Evolutionary conservation across 2,113 vertebrate genomes (phyloP).

Genomic region (Neotragus pygmaeus): DNA sequence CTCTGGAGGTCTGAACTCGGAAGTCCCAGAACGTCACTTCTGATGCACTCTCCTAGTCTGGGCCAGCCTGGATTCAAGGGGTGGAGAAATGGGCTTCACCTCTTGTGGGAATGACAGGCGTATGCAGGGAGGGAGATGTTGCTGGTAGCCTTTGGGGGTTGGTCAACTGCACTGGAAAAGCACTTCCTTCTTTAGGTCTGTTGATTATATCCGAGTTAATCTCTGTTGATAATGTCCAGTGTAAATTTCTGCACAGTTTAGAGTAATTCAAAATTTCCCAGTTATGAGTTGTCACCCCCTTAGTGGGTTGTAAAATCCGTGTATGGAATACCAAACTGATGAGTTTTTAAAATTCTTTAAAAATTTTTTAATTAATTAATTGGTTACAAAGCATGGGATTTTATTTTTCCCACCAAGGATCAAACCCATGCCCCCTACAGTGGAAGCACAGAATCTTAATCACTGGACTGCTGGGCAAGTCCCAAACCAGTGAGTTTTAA

Average conservation of each 20-base stretch:
- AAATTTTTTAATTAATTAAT: not conserved
- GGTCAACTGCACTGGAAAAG: not conserved
- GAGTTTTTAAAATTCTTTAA: not conserved
- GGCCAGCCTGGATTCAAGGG: not conserved
- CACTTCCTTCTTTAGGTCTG: not conserved
- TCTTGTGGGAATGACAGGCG: not conserved
- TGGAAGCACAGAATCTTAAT: not conserved
- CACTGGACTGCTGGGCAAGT: not conserved
- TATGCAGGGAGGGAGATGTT: not conserved
- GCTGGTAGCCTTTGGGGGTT: too few species aligned
- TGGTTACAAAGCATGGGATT: not conserved
- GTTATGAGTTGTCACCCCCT: not conserved
- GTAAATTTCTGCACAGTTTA: not conserved
- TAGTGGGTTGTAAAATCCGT: not conserved
- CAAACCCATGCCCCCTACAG: not conserved
- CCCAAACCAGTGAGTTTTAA: not conserved
- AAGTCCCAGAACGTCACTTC: not conserved
- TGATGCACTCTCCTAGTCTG: not conserved
- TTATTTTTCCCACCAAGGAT: not conserved
- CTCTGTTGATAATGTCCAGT: not conserved
- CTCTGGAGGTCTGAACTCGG: not conserved
- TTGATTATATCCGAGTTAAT: not conserved
- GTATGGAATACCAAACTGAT: not conserved
- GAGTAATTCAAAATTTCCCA: not conserved
- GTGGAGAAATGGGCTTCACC: not conserved